Base-by-base conservation (phyloP, 23 tunicate species). In the Ciona savignyi region DNA sequence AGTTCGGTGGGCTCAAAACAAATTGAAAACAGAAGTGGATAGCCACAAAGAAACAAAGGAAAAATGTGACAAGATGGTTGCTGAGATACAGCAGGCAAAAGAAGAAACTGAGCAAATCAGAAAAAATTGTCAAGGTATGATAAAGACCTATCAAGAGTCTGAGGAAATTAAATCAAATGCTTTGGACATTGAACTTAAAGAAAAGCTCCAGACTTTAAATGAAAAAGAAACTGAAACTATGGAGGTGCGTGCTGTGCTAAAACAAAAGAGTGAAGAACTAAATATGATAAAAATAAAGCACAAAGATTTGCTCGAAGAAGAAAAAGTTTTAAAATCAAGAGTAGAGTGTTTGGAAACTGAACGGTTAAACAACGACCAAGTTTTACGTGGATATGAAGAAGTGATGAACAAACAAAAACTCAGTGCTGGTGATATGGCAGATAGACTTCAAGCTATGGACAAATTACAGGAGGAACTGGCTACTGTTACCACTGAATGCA, bases 71-170 rank as follows among this genome's bases (percentile, higher is more conserved):
- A 94, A 94, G 70, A 66, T 92, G 87, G 71, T 83, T 66, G 27
- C 70, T 22, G 95, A 87, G 70, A 83, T 94, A 26, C 93, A 94
- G 34, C 89, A 86, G 31, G 95, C 99, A 11, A 94, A 94, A 71
- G 99, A 94, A 75, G 99, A 94, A 78, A 88, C 99, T 2, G 99
- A 87, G 83, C 99, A 94, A 75, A 94, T 94, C 30, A 62, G 99
- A 25, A 94, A 78, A 66, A 94, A 94, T 62, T 91, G 97, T 76
- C 97, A 91, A 63, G 84, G 78, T 28, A 91, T 91, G 97, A 91
- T 91, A 24, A 91, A 94, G 83, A 94, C 94, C 2, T 94, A 83
- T 70, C 90, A 87, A 66, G 94, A 94, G 81, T 84, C 91, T 26
- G 99, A 94, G 77, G 99, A 94, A 75, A 87, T 94, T 67, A 74